Evolutionary conservation across 2,888 invertebrate species (phyloP).

Genomic region (Cordylochernes scorpioides): DNA sequence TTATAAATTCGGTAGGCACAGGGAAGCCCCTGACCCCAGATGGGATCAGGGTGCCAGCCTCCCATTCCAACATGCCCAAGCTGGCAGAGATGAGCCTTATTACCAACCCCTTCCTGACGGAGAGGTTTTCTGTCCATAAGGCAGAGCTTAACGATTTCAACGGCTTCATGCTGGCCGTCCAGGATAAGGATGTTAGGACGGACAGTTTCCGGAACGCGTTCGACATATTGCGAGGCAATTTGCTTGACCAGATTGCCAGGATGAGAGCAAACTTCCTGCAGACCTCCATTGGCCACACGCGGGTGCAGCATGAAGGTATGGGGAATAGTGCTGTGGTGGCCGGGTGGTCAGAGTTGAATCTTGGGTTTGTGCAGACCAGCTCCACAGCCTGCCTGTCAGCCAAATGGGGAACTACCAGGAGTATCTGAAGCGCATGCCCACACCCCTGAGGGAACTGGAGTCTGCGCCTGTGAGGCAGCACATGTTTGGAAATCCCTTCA

Average conservation of each 20-base stretch:
- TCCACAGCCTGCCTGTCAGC: slow-evolving; percentile 79
- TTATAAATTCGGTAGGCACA: slow-evolving; percentile 24
- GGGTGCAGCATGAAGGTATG: slow-evolving; percentile 42
- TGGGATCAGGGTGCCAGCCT: slow-evolving; percentile 13
- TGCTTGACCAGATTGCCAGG: slow-evolving; percentile 70
- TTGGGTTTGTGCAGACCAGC: slow-evolving; percentile 34
- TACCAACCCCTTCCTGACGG: slow-evolving; percentile 43
- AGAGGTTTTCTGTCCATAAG: slow-evolving; percentile 42
- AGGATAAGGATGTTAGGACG: slow-evolving; percentile 30
- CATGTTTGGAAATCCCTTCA: slow-evolving; percentile 99
- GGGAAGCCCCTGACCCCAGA: slow-evolving; percentile 21
- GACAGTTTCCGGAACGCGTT: slow-evolving; percentile 75
- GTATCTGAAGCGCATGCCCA: slow-evolving; percentile 75
- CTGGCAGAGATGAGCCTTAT: slow-evolving; percentile 33
- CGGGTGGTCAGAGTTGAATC: too few relatives aligned
- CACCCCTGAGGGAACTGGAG: slow-evolving; percentile 76
- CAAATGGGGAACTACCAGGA: slow-evolving; percentile 99
- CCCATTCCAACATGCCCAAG: slow-evolving; percentile 29
- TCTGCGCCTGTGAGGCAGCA: slow-evolving; percentile 80
- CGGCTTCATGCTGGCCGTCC: slow-evolving; percentile 32
- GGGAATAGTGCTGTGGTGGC: not conserved
- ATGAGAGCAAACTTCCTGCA: slow-evolving; percentile 83
- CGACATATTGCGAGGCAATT: slow-evolving; percentile 61
- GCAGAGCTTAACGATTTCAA: slow-evolving; percentile 65
- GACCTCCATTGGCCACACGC: slow-evolving; percentile 41